phyloP scores from a whole-genome alignment of 2,888 invertebrate species.

The Drosophila rellima region DNA sequence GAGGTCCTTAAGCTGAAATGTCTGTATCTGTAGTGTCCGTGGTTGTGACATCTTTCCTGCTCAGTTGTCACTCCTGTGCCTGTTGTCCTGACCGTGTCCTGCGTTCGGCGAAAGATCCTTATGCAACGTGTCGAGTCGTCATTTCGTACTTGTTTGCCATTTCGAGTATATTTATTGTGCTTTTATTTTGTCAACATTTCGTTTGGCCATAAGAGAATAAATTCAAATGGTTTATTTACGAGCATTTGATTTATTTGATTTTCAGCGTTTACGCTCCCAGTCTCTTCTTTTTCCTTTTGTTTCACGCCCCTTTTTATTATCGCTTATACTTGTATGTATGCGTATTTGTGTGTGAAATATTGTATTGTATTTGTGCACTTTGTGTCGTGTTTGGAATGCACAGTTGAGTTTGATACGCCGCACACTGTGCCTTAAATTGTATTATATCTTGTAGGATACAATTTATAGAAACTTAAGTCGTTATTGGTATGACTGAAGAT shows the following conservation, averaged over 20 bases:
- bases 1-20: conserved; percentile 35
- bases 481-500: neutral
- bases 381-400: conserved; percentile 14
- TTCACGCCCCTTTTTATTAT: conserved; percentile 18
- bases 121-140: conserved; percentile 63
- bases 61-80: conserved; percentile 61
- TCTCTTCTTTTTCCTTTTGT: neutral
- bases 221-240: conserved; percentile 85
- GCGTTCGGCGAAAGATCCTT: conserved; percentile 28
- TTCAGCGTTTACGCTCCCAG: conserved; percentile 55
- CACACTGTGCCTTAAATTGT: conserved; percentile 15
- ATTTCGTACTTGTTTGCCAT: conserved; percentile 41
- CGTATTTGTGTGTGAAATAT: conserved; percentile 7
- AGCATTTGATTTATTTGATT: conserved; percentile 84
- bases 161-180: conserved; percentile 77
- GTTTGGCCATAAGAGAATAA: conserved; percentile 70
- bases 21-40: conserved; percentile 25
- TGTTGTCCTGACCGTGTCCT: conserved; percentile 24
- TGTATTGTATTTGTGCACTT: conserved; percentile 40
- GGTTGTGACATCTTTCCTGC: conserved; percentile 40
- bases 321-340: neutral
- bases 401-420: conserved; percentile 27
- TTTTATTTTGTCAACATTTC: conserved; percentile 79
- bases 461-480: neutral
- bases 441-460: neutral